Evolutionary conservation across 2,113 vertebrate genomes (phyloP), one percentile per base, ranked within the genome.

Genomic region (Alligator mississippiensis): DNA sequence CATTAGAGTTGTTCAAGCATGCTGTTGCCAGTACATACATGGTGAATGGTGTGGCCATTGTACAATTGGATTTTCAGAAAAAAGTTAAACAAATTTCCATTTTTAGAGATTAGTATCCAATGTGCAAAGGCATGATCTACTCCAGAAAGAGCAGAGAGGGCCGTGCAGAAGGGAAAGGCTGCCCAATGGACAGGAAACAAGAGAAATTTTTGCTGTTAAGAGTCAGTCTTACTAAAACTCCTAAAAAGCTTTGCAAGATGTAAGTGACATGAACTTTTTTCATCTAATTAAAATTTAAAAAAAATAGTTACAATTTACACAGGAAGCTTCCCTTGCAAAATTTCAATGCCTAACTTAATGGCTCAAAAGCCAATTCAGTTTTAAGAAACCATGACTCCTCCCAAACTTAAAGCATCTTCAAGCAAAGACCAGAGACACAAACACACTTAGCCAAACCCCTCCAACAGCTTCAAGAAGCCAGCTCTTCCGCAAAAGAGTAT

Each of bases 1-100:
- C 74, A 86, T 88, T 93, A 91, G 95, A 97, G 93, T 85, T 91
- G 74, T 89, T 91, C 66, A 84, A 96, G 55, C n/a, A 25, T 82
- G 15, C 76, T 47, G 38, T 80, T 94, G 96, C 96, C 95, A 96
- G 85, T 27, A 80, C 54, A 94, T 95, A 96, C 77, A 93, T 0
- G 2, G 30, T 63, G 86, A 94, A 94, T 89, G 80, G 68, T 93
- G 68, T 30, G 88, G 75, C 87, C 81, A 64, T 19, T 79, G 68
- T 70, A 47, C 77, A 83, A 63, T 93, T 91, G 90, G 82, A 96
- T 93, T 94, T 96, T 87, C 90, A 93, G 84, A 91, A 91, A 47
- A 47, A 93, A 79, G 59, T 30, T 93, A 81, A 38, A 80, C 93
- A 95, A 92, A 93, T 92, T 93, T 90, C 77, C 94, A 86, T 86